phyloP scores from a whole-genome alignment of 1,140 invertebrate species.

The Drosophila eugracilis region DNA sequence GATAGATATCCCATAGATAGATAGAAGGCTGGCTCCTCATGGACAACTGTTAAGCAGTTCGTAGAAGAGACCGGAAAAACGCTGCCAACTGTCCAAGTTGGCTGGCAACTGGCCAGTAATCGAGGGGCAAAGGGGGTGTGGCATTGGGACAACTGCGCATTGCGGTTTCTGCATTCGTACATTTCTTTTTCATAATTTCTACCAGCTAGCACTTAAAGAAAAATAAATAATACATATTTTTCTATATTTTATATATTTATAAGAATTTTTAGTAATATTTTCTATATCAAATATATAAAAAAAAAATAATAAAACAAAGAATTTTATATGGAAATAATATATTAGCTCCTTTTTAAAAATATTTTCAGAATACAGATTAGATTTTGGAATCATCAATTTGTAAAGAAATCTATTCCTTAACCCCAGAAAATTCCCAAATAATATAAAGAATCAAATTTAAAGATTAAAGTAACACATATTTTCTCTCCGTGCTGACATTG shows the following conservation, averaged over 20 bases:
- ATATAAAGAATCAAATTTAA: neutral
- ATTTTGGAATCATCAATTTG: too few species aligned
- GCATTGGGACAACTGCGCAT: constrained; percentile 72
- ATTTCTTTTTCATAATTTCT: constrained; percentile 53
- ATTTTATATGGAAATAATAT: too few species aligned
- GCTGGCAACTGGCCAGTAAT: constrained; percentile 40
- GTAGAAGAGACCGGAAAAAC: constrained; percentile 71
- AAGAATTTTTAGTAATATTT: too few species aligned
- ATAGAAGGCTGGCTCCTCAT: neutral
- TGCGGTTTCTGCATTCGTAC: constrained; percentile 73
- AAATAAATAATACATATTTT: too few species aligned
- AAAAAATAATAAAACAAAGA: too few species aligned
- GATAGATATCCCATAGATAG: constrained; percentile 7
- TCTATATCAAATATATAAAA: too few species aligned
- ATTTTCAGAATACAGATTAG: too few species aligned
- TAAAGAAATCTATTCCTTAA: too few species aligned
- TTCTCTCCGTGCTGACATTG: constrained; percentile 7
- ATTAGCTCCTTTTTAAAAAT: too few species aligned
- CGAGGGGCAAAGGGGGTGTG: constrained; percentile 24
- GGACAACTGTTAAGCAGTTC: constrained; percentile 25
- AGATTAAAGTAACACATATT: neutral
- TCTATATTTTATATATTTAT: too few species aligned
- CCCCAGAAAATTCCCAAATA: too few species aligned
- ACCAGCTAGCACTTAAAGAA: constrained; percentile 1
- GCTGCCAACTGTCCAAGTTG: constrained; percentile 45